Base-by-base conservation (phyloP, 2,888 invertebrate genomes). In the Pollenia labialis region DNA sequence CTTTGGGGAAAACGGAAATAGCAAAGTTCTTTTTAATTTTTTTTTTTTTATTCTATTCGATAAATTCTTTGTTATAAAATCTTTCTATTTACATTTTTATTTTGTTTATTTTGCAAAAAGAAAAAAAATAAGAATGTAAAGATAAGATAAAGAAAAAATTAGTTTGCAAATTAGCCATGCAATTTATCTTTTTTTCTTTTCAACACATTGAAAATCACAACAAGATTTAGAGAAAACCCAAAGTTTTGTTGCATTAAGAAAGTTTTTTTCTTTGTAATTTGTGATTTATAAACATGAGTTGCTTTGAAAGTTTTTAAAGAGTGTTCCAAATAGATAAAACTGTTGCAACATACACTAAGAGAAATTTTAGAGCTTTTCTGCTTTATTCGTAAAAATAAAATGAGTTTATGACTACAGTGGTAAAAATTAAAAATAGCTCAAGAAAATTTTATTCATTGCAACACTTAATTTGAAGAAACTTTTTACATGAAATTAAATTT, bases 281-380 rank as follows among this genome's bases (percentile, higher is more conserved):
- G 42, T 72, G 56, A 77, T 83, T 83, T 83, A 77, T 66, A 83
- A 83, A 83, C 71, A 77, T 83, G 62, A 77, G 42, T 23, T 40
- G 6, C n/a, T 75, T 6, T 4, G 12, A 58, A n/a, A 50, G 46
- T 68, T 58, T 48, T 1, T 23, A 52, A 18, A 42, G 40, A 54
- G 3, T 42, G 40, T 46, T 16, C 8, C 18, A 48, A 79, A 50
- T 14, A 58, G 64, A 64, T 76, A 64, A 64, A 76, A 23, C 42
- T 62, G 14, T 23, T 50, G 40, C 11, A 54, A 56, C 1, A 50
- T 68, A 50, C 81, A 72, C 72, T 72, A n/a, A 32, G 8, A 64
- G 0, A 56, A 68, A 52, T 52, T 44, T 2, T 18, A 12, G 10
- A 23, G 10, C 9, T 62, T 60, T 12, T 42, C 9, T 4, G 14